Conservation (phyloP, 2,888 invertebrate genomes). For the Gymnocheta viridis region DNA sequence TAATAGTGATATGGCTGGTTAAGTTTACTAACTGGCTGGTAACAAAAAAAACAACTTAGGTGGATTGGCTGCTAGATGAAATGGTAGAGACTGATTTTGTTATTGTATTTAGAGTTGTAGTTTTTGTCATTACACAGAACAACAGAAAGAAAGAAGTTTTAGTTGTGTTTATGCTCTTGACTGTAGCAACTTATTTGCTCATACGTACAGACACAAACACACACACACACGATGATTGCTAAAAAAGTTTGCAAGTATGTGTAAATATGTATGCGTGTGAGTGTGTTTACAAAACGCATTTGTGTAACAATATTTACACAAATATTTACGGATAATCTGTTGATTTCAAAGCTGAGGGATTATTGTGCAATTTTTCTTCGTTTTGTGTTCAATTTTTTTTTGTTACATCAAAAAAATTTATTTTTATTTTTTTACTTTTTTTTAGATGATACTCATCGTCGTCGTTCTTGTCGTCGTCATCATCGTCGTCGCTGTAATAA, state of each 20-base stretch:
- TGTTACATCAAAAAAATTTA: background rate
- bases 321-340: constrained; percentile 81
- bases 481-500: constrained; percentile 59
- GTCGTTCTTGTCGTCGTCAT: constrained; percentile 45
- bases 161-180: background rate
- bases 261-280: constrained; percentile 18
- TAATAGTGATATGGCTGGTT: constrained; percentile 56
- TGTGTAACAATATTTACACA: constrained; percentile 80
- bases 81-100: constrained; percentile 62
- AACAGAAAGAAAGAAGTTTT: too few relatives aligned
- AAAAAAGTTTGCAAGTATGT: background rate
- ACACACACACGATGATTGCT: background rate
- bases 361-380: constrained; percentile 80
- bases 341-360: constrained; percentile 81
- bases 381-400: constrained; percentile 73
- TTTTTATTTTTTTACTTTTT: constrained; percentile 11
- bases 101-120: constrained; percentile 45
- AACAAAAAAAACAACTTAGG: constrained; percentile 44
- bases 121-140: constrained; percentile 38
- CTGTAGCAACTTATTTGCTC: constrained; percentile 29
- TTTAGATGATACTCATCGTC: constrained; percentile 55
- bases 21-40: constrained; percentile 61
- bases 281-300: constrained; percentile 75
- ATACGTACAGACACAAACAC: constrained; percentile 2
- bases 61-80: constrained; percentile 52